Evolutionary conservation across 1,140 invertebrate genomes (phyloP).

Genomic region (Scaptomyza pallida): DNA sequence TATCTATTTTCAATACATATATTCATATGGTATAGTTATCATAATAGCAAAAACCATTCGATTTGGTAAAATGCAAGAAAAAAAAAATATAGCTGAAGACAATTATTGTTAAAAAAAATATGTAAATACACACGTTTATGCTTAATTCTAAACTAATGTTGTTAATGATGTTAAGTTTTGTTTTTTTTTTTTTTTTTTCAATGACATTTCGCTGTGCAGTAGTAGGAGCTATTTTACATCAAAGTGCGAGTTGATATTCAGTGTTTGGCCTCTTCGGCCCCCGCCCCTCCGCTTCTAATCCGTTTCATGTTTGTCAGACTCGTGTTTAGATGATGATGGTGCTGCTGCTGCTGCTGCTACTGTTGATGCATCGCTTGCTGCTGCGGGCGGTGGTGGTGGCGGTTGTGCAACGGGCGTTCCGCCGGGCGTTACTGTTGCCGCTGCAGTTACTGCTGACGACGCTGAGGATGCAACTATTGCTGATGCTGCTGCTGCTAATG

Average conservation of each 20-base stretch:
- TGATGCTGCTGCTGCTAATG: constrained; percentile 4
- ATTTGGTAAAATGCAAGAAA: constrained; percentile 17
- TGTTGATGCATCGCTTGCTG: constrained; percentile 4
- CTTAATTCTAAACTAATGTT: constrained; percentile 34
- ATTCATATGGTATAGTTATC: constrained; percentile 8
- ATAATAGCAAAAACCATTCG: too few species aligned
- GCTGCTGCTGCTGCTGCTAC: constrained; percentile 5
- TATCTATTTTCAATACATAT: constrained; percentile 34
- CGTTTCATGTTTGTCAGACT: constrained; percentile 57
- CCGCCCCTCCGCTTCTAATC: constrained; percentile 47
- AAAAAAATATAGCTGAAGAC: constrained; percentile 4
- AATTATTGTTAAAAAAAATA: neutral
- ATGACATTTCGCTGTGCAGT: constrained; percentile 21
- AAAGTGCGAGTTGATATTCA: constrained; percentile 6
- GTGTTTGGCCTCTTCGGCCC: constrained; percentile 3
- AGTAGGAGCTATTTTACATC: constrained; percentile 50
- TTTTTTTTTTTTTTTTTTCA: neutral
- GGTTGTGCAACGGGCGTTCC: constrained; percentile 12
- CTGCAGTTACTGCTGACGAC: too few species aligned
- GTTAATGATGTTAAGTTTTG: neutral
- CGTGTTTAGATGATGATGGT: constrained; percentile 38
- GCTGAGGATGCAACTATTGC: neutral
- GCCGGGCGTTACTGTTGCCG: constrained; percentile 4
- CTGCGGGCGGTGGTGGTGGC: constrained; percentile 2
- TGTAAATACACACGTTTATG: constrained; percentile 20